Evolutionary conservation across 53 echinoderm and acorn worm genomes (phyloP).

Genomic region (Echinarachnius parma): DNA sequence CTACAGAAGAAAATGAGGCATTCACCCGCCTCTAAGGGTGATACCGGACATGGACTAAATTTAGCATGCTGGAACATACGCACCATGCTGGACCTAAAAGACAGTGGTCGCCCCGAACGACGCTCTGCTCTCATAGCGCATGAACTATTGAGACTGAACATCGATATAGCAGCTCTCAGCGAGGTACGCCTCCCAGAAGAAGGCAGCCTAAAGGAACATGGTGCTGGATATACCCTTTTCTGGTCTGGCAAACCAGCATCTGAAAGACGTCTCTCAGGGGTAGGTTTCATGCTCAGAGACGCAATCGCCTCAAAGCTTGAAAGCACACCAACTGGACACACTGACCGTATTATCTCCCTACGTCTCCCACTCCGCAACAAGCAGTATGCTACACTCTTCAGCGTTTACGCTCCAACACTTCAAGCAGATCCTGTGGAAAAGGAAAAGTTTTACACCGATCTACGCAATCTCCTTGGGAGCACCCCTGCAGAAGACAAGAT

Average conservation of each 20-base stretch:
- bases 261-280: conserved; percentile 46
- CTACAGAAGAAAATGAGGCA: no score
- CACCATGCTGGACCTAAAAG: conserved; percentile 31
- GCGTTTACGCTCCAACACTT: conserved; percentile 66
- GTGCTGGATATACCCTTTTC: conserved; percentile 58
- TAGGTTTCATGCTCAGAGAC: conserved; percentile 59
- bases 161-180: conserved; percentile 57
- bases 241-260: conserved; percentile 53
- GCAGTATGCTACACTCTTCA: conserved; percentile 30
- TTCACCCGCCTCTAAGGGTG: no score
- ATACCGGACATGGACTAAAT: no score
- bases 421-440: conserved; percentile 48
- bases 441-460: conserved; percentile 47
- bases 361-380: no score
- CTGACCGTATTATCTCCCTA: conserved; percentile 51
- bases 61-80: conserved; percentile 57
- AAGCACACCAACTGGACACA: conserved; percentile 52
- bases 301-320: conserved; percentile 46
- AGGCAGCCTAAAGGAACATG: conserved; percentile 50
- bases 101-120: conserved; percentile 31
- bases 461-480: no score
- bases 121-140: conserved; percentile 47
- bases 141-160: conserved; percentile 36
- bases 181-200: conserved; percentile 47
- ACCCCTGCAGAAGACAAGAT: no score